These are phyloP conservation scores for Batillaria attramentaria DNA, from an alignment of 1,140 invertebrate species.

Conservation along the genomic window DNA sequence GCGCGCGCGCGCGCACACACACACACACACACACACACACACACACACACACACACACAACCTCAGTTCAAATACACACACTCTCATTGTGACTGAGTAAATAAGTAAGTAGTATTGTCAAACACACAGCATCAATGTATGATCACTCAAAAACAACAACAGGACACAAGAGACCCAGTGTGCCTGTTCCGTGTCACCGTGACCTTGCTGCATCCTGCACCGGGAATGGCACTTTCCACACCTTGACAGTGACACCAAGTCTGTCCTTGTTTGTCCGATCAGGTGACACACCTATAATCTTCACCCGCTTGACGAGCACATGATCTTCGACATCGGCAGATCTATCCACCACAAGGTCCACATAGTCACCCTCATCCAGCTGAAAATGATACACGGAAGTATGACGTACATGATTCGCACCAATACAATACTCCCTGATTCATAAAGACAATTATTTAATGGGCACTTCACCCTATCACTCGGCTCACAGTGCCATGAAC, in stretches of 20 bases:
- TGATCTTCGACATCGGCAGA: conserved; percentile 23
- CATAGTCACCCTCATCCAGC: conserved; percentile 41
- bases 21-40: background rate
- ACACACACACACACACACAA: background rate
- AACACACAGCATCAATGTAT: background rate
- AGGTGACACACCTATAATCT: conserved; percentile 36
- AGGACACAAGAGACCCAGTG: background rate
- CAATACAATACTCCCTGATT: background rate
- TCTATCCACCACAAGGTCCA: conserved; percentile 40
- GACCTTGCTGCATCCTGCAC: conserved; percentile 6
- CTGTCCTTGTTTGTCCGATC: conserved; percentile 43
- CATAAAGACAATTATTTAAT: background rate
- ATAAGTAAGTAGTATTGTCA: background rate
- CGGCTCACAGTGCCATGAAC: too few species aligned
- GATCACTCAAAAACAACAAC: background rate
- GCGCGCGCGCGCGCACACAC: too few species aligned
- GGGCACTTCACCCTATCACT: background rate
- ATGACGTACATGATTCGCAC: background rate
- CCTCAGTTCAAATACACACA: background rate
- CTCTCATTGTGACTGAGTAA: background rate
- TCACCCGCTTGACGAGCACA: conserved; percentile 41
- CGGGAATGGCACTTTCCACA: conserved; percentile 44
- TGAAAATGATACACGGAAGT: conserved; percentile 1
- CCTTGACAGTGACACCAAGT: conserved; percentile 34
- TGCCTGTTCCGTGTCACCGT: conserved; percentile 11